Percentiles rank a stretch among this genome's conserved stretches.
Conservation (phyloP, 2,797 vertebrate genomes). For the Microcaecilia unicolor region DNA sequence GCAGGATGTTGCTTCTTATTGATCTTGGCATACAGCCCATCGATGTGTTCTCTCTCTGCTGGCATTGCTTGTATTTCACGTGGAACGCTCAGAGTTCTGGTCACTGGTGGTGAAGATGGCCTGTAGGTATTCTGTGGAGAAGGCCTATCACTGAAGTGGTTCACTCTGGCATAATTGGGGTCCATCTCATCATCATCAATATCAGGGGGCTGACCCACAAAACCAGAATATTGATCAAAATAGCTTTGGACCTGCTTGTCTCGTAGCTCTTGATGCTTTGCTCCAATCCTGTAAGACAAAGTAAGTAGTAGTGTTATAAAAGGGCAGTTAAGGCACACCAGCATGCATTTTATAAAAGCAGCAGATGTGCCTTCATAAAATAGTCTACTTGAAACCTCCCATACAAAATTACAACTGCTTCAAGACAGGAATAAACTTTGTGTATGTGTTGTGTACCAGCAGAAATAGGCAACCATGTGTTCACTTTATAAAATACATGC, state of each 20-base stretch:
- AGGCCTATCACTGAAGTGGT: constrained; percentile 71
- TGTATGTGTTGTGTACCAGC: no score
- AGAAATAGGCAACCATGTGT: no score
- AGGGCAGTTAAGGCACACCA: no score
- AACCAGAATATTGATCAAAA: constrained; percentile 36
- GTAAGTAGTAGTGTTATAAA: no score
- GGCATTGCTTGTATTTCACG: constrained; percentile 43
- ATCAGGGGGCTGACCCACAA: constrained; percentile 43
- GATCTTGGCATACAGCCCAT: constrained; percentile 88
- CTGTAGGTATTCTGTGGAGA: constrained; percentile 42
- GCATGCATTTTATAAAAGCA: no score
- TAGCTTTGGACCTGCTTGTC: constrained; percentile 60
- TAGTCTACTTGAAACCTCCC: no score
- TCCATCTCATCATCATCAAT: constrained; percentile 87
- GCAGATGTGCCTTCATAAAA: no score
- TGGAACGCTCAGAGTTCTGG: constrained; percentile 45
- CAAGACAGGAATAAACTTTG: no score
- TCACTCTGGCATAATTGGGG: constrained; percentile 90
- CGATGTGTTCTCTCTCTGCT: constrained; percentile 67
- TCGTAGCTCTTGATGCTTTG: constrained; percentile 77
- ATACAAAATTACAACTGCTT: no score
- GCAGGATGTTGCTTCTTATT: constrained; percentile 73
- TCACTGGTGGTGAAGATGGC: constrained; percentile 37
- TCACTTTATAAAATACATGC: no score
- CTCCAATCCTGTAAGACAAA: constrained; percentile 68